These are phyloP conservation scores for Diploptera punctata DNA, from an alignment of 2,888 invertebrate genomes.

Conservation along the genomic window DNA sequence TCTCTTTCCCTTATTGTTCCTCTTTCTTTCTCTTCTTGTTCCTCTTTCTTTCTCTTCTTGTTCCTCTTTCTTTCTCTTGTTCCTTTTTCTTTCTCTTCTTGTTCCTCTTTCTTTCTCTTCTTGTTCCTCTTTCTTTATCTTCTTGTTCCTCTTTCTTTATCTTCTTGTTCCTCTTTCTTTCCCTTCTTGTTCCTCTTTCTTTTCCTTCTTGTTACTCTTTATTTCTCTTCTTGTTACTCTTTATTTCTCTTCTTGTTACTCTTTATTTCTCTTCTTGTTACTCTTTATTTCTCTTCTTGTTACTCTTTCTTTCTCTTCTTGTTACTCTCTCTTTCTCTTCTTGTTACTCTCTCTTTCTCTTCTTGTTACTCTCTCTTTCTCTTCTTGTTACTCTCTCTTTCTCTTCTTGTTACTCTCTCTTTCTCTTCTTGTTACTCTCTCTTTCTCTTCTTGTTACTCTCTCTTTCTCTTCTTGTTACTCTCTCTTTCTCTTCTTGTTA, in stretches of 20 bases:
- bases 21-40: neutral
- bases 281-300: neutral
- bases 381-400: no score
- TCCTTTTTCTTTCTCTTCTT: neutral
- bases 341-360: no score
- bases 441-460: neutral
- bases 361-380: no score
- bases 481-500: no score
- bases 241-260: neutral
- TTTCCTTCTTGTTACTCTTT: neutral
- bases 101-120: neutral
- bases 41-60: neutral
- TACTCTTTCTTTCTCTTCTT: conserved; percentile 27
- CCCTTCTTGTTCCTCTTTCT: neutral
- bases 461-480: neutral
- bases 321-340: neutral
- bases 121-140: neutral
- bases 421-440: neutral
- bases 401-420: neutral
- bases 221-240: neutral
- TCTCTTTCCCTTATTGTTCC: neutral
- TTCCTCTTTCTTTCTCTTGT: neutral
- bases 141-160: neutral
- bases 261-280: neutral
- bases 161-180: neutral